phyloP scores from a whole-genome alignment of 2,888 invertebrate species.

The Leptopilina myrica region DNA sequence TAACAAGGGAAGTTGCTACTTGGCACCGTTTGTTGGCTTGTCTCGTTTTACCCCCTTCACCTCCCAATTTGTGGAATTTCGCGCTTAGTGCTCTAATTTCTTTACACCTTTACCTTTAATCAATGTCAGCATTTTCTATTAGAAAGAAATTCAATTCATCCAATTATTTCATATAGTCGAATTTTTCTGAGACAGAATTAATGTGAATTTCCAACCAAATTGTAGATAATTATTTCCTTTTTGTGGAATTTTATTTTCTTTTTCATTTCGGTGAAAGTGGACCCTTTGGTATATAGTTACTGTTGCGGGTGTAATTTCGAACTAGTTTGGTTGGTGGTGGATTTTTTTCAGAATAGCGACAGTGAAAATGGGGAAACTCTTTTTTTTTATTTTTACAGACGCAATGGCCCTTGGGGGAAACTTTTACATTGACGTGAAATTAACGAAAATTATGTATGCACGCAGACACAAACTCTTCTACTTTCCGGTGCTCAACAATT shows the following conservation, averaged over 20 bases:
- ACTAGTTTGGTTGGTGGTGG: too few species aligned
- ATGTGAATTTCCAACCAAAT: too few species aligned
- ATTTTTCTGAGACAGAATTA: too few species aligned
- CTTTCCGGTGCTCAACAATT: slow-evolving; percentile 37
- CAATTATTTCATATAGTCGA: too few species aligned
- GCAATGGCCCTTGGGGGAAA: slow-evolving; percentile 25
- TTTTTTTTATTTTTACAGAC: neutral
- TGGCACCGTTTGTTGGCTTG: slow-evolving; percentile 67
- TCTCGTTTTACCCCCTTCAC: slow-evolving; percentile 49
- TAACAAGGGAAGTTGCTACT: slow-evolving; percentile 72
- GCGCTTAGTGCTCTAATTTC: slow-evolving; percentile 22
- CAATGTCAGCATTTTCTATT: slow-evolving; percentile 16
- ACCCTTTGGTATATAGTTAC: too few species aligned
- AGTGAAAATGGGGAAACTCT: neutral
- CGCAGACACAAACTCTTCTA: slow-evolving; percentile 29
- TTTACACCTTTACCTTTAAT: slow-evolving; percentile 1
- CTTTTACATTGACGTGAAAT: slow-evolving; percentile 19
- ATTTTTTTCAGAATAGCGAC: too few species aligned
- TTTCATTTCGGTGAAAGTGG: too few species aligned
- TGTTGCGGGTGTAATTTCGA: too few species aligned
- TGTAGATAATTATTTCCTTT: too few species aligned
- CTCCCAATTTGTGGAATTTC: slow-evolving; percentile 1
- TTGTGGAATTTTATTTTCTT: too few species aligned
- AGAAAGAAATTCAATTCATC: too few species aligned
- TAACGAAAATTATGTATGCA: slow-evolving; percentile 23